Evolutionary conservation across 2,113 vertebrate species (phyloP).

Genomic region (Poeciliopsis retropinna): DNA sequence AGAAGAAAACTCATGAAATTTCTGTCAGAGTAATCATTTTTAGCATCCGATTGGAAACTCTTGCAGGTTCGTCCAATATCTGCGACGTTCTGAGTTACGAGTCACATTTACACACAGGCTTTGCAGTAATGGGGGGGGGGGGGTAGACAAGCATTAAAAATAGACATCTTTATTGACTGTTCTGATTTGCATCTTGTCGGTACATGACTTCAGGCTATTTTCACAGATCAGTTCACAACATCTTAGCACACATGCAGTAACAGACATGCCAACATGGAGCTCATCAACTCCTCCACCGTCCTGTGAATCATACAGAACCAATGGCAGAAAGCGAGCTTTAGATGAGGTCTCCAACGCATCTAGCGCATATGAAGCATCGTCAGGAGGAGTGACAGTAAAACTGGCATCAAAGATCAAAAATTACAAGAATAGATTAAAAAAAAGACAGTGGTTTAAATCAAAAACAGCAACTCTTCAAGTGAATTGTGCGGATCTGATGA

Average conservation of each 20-base stretch:
- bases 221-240: conserved; percentile 31
- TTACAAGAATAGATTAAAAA: background rate
- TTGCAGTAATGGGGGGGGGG: background rate
- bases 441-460: background rate
- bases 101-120: background rate
- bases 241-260: conserved; percentile 51
- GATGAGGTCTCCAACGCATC: background rate
- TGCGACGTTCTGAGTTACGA: background rate
- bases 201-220: conserved; percentile 34
- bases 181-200: conserved; percentile 39
- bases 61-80: background rate
- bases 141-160: conserved; percentile 56
- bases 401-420: background rate
- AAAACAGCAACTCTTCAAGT: conserved; percentile 19
- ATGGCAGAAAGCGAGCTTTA: conserved; percentile 17
- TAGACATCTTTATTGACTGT: conserved; percentile 67
- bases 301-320: conserved; percentile 12
- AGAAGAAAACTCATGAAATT: background rate
- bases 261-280: conserved; percentile 47
- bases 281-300: conserved; percentile 2
- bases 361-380: background rate
- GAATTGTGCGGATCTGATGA: conserved; percentile 24
- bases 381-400: background rate
- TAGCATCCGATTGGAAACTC: background rate
- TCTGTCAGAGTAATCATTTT: background rate